These are phyloP conservation scores for Radopholus similis DNA, from an alignment of 1,140 invertebrate genomes.

Conservation along the genomic window DNA sequence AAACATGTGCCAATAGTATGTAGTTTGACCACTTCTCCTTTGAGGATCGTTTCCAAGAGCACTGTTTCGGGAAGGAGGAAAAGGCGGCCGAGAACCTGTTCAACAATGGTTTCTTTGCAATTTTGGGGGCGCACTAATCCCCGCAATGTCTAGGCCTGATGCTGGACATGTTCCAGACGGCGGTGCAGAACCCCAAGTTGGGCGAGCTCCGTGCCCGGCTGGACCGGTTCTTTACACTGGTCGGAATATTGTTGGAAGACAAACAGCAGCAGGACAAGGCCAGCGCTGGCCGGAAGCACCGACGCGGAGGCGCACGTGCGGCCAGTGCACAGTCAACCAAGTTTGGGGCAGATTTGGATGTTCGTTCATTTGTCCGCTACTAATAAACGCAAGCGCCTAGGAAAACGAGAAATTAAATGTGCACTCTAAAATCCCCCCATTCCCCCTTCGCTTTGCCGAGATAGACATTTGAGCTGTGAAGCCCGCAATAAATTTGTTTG, in stretches of 20 bases:
- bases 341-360: neutral
- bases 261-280: neutral
- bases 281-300: neutral
- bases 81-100: constrained; percentile 3
- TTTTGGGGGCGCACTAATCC: no score
- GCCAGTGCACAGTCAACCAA: neutral
- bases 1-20: neutral
- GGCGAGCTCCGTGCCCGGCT: neutral
- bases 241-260: constrained; percentile 9
- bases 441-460: neutral
- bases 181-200: neutral
- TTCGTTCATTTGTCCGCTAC: constrained; percentile 4
- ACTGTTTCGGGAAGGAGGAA: constrained; percentile 13
- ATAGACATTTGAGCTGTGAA: neutral
- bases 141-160: no score
- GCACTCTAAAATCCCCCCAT: neutral
- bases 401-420: constrained; percentile 1
- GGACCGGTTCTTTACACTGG: constrained; percentile 7
- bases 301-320: neutral
- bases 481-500: neutral
- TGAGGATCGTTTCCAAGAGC: constrained; percentile 5
- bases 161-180: neutral
- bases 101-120: neutral
- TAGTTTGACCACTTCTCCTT: neutral
- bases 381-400: neutral